phyloP scores from a whole-genome alignment of 2,797 vertebrate species.

The Paedocypris micromegethes region DNA sequence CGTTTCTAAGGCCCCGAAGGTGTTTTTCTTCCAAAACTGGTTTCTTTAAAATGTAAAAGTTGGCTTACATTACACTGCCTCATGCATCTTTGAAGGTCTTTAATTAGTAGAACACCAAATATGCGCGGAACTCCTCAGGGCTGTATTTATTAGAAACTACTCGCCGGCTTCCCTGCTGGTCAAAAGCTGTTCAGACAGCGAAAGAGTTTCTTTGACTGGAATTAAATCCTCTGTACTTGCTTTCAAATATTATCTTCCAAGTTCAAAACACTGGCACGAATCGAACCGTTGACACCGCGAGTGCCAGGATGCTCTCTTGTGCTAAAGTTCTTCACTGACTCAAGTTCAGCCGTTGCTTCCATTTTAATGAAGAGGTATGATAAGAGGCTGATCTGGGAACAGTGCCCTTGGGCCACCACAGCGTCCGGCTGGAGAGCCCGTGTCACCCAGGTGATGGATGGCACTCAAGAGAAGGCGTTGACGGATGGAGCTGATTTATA shows the following conservation, averaged over 20 bases:
- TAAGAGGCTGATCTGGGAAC: slow-evolving; percentile 16
- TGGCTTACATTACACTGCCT: slow-evolving; percentile 7
- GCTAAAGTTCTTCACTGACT: slow-evolving; percentile 9
- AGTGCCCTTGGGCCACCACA: slow-evolving; percentile 16
- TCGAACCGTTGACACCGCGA: neutral
- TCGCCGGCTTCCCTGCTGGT: slow-evolving; percentile 10
- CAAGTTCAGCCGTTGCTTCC: slow-evolving; percentile 14
- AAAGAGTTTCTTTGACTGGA: slow-evolving; percentile 22
- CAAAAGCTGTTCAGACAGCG: slow-evolving; percentile 13
- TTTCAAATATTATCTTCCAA: slow-evolving; percentile 21
- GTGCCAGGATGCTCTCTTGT: neutral
- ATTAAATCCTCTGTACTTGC: slow-evolving; percentile 1
- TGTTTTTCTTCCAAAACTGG: slow-evolving; percentile 21
- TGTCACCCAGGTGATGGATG: slow-evolving; percentile 43
- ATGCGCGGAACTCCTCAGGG: slow-evolving; percentile 26
- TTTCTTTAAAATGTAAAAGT: slow-evolving; percentile 14
- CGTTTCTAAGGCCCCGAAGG: slow-evolving; percentile 14
- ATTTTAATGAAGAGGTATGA: slow-evolving; percentile 19
- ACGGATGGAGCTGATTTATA: slow-evolving; percentile 63
- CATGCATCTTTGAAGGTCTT: slow-evolving; percentile 20
- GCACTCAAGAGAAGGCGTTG: slow-evolving; percentile 47
- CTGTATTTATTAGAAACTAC: slow-evolving; percentile 32
- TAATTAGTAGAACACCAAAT: slow-evolving; percentile 28
- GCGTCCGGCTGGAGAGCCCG: slow-evolving; percentile 16
- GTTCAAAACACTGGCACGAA: slow-evolving; percentile 14